Evolutionary conservation across 2,888 invertebrate genomes (phyloP).

Genomic region (Bursaphelenchus okinawaensis): DNA sequence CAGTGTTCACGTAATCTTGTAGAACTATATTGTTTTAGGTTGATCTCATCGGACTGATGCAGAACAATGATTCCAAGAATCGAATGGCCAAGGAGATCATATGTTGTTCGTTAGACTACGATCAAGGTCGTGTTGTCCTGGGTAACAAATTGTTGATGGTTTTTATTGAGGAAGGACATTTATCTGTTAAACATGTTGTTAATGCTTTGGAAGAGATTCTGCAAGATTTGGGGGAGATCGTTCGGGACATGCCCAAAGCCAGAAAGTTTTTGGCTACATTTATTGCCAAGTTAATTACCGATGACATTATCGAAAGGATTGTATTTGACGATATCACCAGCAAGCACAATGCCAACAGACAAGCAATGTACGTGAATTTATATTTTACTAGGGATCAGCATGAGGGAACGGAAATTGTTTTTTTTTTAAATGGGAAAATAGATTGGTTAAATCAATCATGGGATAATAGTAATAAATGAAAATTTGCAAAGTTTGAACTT

Average conservation of each 20-base stretch:
- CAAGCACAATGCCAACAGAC: conserved; percentile 7
- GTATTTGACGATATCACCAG: conserved; percentile 12
- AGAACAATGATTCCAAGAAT: conserved; percentile 20
- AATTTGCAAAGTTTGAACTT: too few species aligned
- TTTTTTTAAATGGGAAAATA: too few species aligned
- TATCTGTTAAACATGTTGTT: conserved; percentile 12
- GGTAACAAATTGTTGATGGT: conserved; percentile 15
- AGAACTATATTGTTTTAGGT: not conserved
- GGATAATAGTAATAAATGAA: too few species aligned
- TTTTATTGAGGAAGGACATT: conserved; percentile 2
- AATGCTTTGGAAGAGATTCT: conserved; percentile 23
- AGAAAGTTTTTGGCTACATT: conserved; percentile 22
- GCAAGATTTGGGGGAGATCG: conserved; percentile 22
- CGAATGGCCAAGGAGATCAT: conserved; percentile 25
- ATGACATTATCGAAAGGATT: conserved; percentile 8
- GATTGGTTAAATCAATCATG: too few species aligned
- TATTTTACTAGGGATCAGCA: too few species aligned
- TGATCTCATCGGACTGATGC: not conserved
- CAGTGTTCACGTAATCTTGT: not conserved
- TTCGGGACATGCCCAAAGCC: conserved; percentile 6
- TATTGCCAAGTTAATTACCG: conserved; percentile 24
- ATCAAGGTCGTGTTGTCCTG: conserved; percentile 19
- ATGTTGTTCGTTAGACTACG: conserved; percentile 17
- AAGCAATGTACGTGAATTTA: not conserved
- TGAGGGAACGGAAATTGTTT: too few species aligned